Percentiles rank a stretch among this genome's conserved stretches.
Conservation (phyloP, 2,113 vertebrate species). For the Bubo scandiacus region DNA sequence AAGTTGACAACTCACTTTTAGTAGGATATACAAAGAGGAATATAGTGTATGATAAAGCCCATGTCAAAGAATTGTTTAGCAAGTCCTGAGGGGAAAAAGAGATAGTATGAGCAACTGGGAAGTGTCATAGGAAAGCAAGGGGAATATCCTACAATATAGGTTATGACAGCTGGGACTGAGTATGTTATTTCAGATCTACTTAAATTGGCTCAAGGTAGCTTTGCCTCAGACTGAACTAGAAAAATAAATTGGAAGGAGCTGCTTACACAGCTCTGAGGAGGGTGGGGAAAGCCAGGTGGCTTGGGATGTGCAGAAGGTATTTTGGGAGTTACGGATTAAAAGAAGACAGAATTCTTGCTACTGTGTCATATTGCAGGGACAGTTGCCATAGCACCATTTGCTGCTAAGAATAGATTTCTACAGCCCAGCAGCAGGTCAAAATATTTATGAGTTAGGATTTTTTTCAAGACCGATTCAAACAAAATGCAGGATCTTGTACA, state of each 20-base stretch:
- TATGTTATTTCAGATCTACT: neutral
- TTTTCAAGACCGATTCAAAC: neutral
- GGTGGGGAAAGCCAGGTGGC: conserved; percentile 45
- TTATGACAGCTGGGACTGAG: conserved; percentile 25
- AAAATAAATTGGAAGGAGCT: conserved; percentile 17
- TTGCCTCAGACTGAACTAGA: conserved; percentile 46
- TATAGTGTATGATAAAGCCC: neutral
- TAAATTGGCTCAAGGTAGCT: neutral
- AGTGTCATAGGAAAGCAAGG: neutral
- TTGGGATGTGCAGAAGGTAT: conserved; percentile 41
- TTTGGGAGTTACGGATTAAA: conserved; percentile 27
- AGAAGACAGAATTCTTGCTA: conserved; percentile 29
- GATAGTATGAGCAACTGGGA: neutral
- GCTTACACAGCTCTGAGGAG: neutral
- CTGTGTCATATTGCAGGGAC: conserved; percentile 36
- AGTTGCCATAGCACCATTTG: conserved; percentile 56
- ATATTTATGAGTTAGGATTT: neutral
- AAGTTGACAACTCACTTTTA: neutral
- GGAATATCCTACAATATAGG: conserved; percentile 23
- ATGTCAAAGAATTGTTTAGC: neutral
- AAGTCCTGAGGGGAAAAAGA: neutral
- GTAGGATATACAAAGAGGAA: neutral
- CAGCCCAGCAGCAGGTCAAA: conserved; percentile 36
- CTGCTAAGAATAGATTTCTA: conserved; percentile 47
- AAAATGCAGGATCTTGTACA: neutral